phyloP scores from a whole-genome alignment of 2,888 invertebrate genomes.

The Drosophila lacicola region DNA sequence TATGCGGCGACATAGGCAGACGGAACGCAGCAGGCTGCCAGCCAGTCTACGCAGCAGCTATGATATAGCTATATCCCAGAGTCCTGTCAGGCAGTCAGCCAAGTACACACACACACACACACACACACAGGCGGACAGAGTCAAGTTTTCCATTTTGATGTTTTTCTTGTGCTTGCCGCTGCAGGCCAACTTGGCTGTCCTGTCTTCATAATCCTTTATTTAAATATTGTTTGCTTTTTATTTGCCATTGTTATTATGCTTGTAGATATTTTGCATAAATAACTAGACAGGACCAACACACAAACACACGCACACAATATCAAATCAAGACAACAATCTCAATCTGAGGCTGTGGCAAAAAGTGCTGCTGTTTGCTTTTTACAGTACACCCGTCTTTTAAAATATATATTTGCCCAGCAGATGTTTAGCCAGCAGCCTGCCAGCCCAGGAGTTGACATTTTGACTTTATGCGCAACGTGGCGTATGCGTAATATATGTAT shows the following conservation, averaged over 20 bases:
- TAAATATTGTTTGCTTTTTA: conserved; percentile 73
- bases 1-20: conserved; percentile 52
- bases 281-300: conserved; percentile 55
- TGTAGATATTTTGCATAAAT: conserved; percentile 75
- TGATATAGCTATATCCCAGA: conserved; percentile 21
- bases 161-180: conserved; percentile 35
- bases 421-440: conserved; percentile 30
- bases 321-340: conserved; percentile 42
- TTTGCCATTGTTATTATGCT: conserved; percentile 71
- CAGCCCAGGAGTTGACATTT: conserved; percentile 44
- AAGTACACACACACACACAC: conserved; percentile 12
- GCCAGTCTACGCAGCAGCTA: conserved; percentile 68
- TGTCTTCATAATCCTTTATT: conserved; percentile 75
- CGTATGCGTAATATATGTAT: conserved; percentile 41
- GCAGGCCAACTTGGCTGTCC: conserved; percentile 52
- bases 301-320: conserved; percentile 38
- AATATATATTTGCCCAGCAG: conserved; percentile 38
- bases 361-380: conserved; percentile 41
- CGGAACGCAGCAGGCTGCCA: conserved; percentile 65
- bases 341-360: conserved; percentile 33
- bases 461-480: conserved; percentile 10
- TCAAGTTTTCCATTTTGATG: conserved; percentile 38
- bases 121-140: conserved; percentile 34
- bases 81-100: conserved; percentile 46
- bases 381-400: conserved; percentile 26